Percentiles rank a stretch among this genome's conserved stretches.
These are phyloP conservation scores for human DNA, from an alignment of 2,113 vertebrate species.

Conservation along the genomic window GRCh38 chr13:41675501-41676000, in stretches of 20 bases:
- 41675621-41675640: background rate
- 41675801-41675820: background rate
- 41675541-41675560: background rate
- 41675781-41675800: background rate
- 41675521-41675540: background rate
- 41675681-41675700: background rate
- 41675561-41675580: background rate
- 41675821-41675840: background rate
- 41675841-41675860: background rate
- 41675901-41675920: background rate
- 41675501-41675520: background rate
- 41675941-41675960: background rate
- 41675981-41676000: background rate
- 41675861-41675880: background rate
- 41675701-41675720: background rate
- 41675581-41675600: constrained; percentile 8
- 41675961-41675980: background rate
- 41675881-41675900: background rate
- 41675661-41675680: background rate
- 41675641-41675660: background rate
- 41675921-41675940: background rate
- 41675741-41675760: background rate
- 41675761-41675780: background rate
- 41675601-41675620: background rate
- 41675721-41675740: background rate